These are phyloP conservation scores for Odontamblyopus rebecca DNA, from an alignment of 2,797 vertebrate species.

Conservation along the genomic window DNA sequence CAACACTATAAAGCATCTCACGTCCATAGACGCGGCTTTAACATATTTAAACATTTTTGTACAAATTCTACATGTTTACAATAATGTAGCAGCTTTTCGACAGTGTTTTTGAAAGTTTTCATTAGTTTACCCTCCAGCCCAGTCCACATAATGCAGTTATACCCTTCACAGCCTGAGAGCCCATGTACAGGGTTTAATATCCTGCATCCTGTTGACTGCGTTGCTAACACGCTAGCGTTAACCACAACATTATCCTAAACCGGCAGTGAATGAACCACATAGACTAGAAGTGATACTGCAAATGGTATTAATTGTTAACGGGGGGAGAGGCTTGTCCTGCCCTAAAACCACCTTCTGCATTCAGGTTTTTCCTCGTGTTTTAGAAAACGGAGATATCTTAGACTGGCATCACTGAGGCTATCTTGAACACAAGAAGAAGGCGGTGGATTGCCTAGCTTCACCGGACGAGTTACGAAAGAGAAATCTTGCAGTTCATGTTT, in stretches of 20 bases:
- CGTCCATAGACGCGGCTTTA: too few species aligned
- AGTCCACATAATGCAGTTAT: neutral
- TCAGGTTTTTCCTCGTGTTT: conserved; percentile 41
- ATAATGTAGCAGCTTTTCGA: neutral
- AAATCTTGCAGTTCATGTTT: conserved; percentile 82
- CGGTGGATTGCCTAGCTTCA: conserved; percentile 37
- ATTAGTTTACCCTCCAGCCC: neutral
- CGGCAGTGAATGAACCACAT: neutral
- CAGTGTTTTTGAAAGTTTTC: neutral
- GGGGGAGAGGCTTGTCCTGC: conserved; percentile 16
- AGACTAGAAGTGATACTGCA: neutral
- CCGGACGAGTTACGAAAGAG: conserved; percentile 38
- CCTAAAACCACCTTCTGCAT: conserved; percentile 25
- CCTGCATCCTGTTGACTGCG: neutral
- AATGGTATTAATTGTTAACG: conserved; percentile 6
- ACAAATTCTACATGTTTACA: neutral
- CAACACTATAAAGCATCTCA: too few species aligned
- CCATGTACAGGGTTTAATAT: neutral
- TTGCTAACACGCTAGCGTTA: conserved; percentile 31
- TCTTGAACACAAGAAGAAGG: conserved; percentile 33
- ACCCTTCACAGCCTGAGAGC: neutral
- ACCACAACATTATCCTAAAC: conserved; percentile 4
- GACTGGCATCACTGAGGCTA: conserved; percentile 17
- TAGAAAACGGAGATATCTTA: conserved; percentile 30
- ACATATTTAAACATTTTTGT: too few species aligned